Conservation (phyloP, 2,888 invertebrate species). For the Pheosia tremula region DNA sequence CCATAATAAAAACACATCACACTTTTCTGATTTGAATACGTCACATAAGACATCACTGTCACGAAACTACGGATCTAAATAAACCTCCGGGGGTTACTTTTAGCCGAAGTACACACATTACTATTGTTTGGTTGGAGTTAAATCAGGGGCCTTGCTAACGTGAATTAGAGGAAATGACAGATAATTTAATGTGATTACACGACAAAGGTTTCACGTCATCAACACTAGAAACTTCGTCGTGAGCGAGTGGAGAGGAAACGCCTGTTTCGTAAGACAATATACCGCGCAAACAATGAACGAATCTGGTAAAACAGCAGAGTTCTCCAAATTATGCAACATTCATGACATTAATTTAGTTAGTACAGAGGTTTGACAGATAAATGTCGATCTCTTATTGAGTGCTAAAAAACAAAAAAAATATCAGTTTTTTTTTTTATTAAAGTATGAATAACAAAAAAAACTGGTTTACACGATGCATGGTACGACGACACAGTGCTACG, state of each 20-base stretch:
- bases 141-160: slow-evolving; percentile 17
- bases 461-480: background rate
- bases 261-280: slow-evolving; percentile 47
- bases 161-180: slow-evolving; percentile 30
- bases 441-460: too few relatives aligned
- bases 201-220: slow-evolving; percentile 35
- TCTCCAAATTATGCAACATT: slow-evolving; percentile 23
- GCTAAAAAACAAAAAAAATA: too few relatives aligned
- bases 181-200: slow-evolving; percentile 35
- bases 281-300: slow-evolving; percentile 46
- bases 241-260: slow-evolving; percentile 38
- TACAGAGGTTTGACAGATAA: too few relatives aligned
- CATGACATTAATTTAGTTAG: background rate
- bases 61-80: background rate
- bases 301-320: slow-evolving; percentile 28
- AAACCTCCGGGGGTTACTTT: background rate
- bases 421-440: too few relatives aligned
- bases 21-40: background rate
- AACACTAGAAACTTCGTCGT: slow-evolving; percentile 37
- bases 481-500: too few relatives aligned
- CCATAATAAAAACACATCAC: background rate
- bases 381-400: too few relatives aligned
- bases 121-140: slow-evolving; percentile 32
- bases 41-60: background rate
- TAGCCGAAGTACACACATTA: slow-evolving; percentile 28